These are phyloP conservation scores for Cheilosia soror DNA, from an alignment of 2,888 invertebrate species.

Conservation along the genomic window DNA sequence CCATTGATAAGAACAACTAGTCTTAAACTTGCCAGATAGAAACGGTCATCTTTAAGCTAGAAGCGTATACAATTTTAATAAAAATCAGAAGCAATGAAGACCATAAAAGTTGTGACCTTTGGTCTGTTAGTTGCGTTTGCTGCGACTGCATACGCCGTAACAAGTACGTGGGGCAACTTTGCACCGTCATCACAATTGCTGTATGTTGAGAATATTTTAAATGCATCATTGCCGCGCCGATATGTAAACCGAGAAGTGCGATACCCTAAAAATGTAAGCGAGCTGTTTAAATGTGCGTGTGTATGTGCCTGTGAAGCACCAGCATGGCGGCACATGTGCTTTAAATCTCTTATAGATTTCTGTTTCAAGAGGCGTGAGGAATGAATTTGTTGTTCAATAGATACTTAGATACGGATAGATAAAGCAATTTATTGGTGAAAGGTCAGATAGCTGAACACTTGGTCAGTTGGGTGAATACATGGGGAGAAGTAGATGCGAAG, in stretches of 20 bases:
- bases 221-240: conserved; percentile 80
- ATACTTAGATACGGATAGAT: conserved; percentile 23
- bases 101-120: conserved; percentile 42
- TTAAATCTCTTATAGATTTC: conserved; percentile 7
- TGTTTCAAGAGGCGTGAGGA: conserved; percentile 20
- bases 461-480: background rate
- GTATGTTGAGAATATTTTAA: conserved; percentile 80
- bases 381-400: conserved; percentile 50
- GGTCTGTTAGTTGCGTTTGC: conserved; percentile 64
- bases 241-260: conserved; percentile 81
- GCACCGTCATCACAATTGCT: conserved; percentile 81
- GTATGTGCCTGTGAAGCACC: conserved; percentile 1
- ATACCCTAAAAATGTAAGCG: conserved; percentile 81
- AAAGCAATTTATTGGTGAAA: conserved; percentile 42
- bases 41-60: background rate
- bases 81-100: conserved; percentile 30
- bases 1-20: conserved; percentile 42
- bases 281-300: background rate
- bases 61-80: conserved; percentile 15
- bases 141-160: conserved; percentile 79
- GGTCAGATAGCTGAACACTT: conserved; percentile 26
- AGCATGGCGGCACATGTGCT: conserved; percentile 47
- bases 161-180: conserved; percentile 82
- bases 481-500: background rate
- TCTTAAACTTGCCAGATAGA: conserved; percentile 22